Evolutionary conservation across 1,140 invertebrate genomes (phyloP).

Genomic region (Ceratina calcarata): DNA sequence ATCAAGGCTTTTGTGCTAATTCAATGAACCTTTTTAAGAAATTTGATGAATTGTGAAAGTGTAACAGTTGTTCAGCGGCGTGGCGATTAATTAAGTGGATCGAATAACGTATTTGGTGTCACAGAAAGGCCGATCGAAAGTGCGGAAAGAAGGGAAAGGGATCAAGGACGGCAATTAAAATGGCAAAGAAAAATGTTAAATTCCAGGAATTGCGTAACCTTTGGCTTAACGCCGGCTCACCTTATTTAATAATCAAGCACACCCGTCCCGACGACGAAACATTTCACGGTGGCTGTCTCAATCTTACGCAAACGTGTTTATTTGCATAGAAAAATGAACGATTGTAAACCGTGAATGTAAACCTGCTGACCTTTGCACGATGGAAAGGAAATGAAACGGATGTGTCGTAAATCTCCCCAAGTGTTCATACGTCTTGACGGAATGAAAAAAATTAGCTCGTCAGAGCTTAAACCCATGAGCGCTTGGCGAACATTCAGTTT

Average conservation of each 20-base stretch:
- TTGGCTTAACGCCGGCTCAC: no score
- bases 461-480: not conserved
- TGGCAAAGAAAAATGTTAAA: not conserved
- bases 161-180: conserved; percentile 34
- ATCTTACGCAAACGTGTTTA: no score
- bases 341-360: not conserved
- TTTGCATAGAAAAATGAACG: no score
- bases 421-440: not conserved
- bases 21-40: no score
- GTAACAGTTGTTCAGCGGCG: no score
- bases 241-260: no score
- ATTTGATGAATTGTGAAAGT: no score
- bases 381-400: not conserved
- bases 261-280: no score
- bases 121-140: conserved; percentile 1
- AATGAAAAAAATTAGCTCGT: not conserved
- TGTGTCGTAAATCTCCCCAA: not conserved
- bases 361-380: not conserved
- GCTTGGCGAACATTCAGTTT: not conserved
- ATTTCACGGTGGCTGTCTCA: no score
- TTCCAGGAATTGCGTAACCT: not conserved
- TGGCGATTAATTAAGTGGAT: not conserved
- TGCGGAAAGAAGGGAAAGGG: not conserved
- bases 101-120: not conserved
- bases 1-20: no score